Evolutionary conservation across 2,113 vertebrate genomes (phyloP).

Genomic region (Gopherus evgoodei): DNA sequence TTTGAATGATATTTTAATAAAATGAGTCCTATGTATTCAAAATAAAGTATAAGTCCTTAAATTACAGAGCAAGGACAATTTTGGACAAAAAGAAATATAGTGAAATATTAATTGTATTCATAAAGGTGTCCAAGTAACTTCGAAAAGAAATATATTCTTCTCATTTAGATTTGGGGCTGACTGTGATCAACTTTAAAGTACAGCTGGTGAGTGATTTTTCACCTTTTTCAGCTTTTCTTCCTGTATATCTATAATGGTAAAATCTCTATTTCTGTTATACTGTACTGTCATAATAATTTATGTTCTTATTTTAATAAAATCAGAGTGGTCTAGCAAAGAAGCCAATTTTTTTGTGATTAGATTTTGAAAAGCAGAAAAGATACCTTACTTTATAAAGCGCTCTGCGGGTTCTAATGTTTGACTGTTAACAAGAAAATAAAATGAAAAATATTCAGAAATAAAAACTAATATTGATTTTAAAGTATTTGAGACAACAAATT

Average conservation of each 20-base stretch:
- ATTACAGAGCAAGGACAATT: conserved; percentile 3
- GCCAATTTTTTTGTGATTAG: conserved; percentile 38
- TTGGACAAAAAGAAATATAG: neutral
- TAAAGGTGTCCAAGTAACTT: conserved; percentile 41
- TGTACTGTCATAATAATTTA: conserved; percentile 48
- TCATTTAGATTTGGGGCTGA: conserved; percentile 25
- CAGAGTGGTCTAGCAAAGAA: conserved; percentile 30
- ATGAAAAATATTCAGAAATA: neutral
- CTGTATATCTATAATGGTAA: conserved; percentile 49
- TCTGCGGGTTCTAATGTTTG: conserved; percentile 17
- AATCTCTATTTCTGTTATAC: conserved; percentile 38
- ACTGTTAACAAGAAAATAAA: conserved; percentile 33
- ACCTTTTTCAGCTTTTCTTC: neutral
- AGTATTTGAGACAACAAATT: neutral
- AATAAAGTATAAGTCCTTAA: conserved; percentile 4
- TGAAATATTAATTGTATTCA: conserved; percentile 29
- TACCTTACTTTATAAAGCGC: conserved; percentile 33
- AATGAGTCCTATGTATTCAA: conserved; percentile 22
- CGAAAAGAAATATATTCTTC: conserved; percentile 41
- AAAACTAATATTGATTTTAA: conserved; percentile 4
- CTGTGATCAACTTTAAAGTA: conserved; percentile 50
- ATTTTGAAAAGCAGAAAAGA: conserved; percentile 35
- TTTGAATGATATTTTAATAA: conserved; percentile 40
- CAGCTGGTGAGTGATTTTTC: conserved; percentile 51
- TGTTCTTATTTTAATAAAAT: conserved; percentile 48